Evolutionary conservation across 1,140 invertebrate species (phyloP).

Genomic region (Pantala flavescens): DNA sequence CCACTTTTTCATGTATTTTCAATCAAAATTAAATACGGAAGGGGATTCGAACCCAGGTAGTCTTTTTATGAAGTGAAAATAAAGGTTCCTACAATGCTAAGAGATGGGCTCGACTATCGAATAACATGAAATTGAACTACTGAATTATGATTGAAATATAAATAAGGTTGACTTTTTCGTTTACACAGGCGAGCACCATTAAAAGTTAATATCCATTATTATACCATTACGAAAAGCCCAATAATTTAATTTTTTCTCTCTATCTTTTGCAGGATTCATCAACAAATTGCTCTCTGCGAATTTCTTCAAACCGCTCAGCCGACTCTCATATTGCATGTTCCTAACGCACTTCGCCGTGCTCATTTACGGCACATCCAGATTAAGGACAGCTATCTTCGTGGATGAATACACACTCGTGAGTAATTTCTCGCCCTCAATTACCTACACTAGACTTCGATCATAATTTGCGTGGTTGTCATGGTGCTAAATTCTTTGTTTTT

Average conservation of each 20-base stretch:
- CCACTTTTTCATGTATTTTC: too few relatives aligned
- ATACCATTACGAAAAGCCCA: too few relatives aligned
- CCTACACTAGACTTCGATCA: neutral
- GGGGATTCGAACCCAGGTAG: too few relatives aligned
- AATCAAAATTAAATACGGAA: too few relatives aligned
- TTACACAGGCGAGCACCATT: too few relatives aligned
- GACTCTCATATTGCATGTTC: conserved; percentile 21
- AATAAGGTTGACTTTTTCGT: too few relatives aligned
- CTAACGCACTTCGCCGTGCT: conserved; percentile 19
- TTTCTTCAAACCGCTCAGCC: conserved; percentile 18
- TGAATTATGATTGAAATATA: too few relatives aligned
- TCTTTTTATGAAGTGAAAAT: too few relatives aligned
- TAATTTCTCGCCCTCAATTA: neutral
- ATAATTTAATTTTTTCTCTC: neutral
- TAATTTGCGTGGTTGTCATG: neutral
- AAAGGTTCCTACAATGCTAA: too few relatives aligned
- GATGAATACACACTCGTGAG: conserved; percentile 5
- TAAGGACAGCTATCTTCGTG: conserved; percentile 13
- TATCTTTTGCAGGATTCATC: conserved; percentile 17
- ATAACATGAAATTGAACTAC: too few relatives aligned
- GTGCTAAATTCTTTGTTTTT: neutral
- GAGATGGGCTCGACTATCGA: too few relatives aligned
- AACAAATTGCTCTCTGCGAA: conserved; percentile 19
- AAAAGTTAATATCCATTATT: too few relatives aligned
- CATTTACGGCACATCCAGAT: neutral